Conservation (phyloP, 1,140 invertebrate genomes). For the Brachionus manjavacas region DNA sequence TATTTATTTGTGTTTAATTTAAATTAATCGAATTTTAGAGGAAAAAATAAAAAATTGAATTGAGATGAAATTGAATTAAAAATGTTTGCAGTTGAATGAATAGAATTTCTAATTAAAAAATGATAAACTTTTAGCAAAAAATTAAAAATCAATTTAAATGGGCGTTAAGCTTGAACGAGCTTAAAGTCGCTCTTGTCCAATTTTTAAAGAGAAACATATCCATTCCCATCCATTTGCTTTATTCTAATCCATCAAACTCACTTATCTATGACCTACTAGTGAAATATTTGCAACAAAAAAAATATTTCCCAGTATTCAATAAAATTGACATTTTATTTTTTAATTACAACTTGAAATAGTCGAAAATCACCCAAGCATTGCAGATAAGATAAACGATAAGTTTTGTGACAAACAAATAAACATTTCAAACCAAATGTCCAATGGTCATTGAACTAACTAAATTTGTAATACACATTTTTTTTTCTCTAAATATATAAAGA, state of each 20-base stretch:
- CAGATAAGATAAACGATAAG: slow-evolving; percentile 38
- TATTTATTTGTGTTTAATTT: not conserved
- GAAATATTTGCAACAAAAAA: not conserved
- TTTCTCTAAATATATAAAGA: not conserved
- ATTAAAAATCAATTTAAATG: slow-evolving; percentile 9
- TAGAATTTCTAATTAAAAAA: slow-evolving; percentile 27
- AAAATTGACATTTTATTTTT: slow-evolving; percentile 28
- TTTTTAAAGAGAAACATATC: not conserved
- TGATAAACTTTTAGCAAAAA: not conserved
- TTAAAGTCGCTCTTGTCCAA: not conserved
- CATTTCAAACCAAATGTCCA: slow-evolving; percentile 31
- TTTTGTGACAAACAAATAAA: slow-evolving; percentile 38
- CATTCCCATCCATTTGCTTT: not conserved
- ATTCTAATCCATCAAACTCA: slow-evolving; percentile 35
- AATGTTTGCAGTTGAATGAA: not conserved
- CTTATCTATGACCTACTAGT: slow-evolving; percentile 28
- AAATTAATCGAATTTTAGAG: not conserved
- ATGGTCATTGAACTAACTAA: slow-evolving; percentile 9
- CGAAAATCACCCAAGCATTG: not conserved
- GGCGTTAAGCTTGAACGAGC: not conserved
- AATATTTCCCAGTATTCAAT: not conserved
- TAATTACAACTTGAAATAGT: slow-evolving; percentile 9
- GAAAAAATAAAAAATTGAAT: no score
- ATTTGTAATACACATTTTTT: not conserved
- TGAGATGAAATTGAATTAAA: not conserved